Percentiles rank a stretch among this genome's conserved stretches.
These are phyloP conservation scores for Polymixis flavicincta DNA, from an alignment of 2,888 invertebrate species.

Conservation along the genomic window DNA sequence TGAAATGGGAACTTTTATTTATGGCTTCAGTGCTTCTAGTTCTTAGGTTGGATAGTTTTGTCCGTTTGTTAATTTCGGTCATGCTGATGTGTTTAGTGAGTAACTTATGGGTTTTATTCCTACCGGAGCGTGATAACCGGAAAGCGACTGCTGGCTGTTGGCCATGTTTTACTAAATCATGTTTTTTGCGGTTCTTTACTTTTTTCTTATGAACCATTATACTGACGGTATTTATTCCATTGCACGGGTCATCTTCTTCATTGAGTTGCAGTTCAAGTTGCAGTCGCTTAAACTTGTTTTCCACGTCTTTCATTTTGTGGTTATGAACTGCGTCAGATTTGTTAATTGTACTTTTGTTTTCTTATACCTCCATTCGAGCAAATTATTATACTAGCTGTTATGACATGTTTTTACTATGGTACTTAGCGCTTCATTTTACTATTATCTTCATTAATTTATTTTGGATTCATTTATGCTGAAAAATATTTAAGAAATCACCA, in stretches of 20 bases:
- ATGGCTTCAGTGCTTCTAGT: constrained; percentile 38
- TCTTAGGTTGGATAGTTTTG: neutral
- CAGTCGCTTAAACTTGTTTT: constrained; percentile 17
- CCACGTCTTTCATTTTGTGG: constrained; percentile 31
- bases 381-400: constrained; percentile 27
- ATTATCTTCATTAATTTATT: constrained; percentile 32
- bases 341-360: constrained; percentile 8
- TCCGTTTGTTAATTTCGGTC: constrained; percentile 20
- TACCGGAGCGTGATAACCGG: constrained; percentile 22
- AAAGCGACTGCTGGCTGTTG: constrained; percentile 30
- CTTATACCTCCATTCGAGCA: constrained; percentile 16
- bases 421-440: constrained; percentile 36
- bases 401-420: constrained; percentile 37
- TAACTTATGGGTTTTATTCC: constrained; percentile 1
- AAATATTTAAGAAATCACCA: constrained; percentile 27
- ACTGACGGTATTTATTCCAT: constrained; percentile 6
- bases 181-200: constrained; percentile 34
- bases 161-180: neutral
- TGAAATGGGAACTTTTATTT: neutral
- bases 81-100: constrained; percentile 35
- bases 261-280: constrained; percentile 11
- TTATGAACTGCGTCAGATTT: constrained; percentile 3
- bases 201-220: constrained; percentile 33
- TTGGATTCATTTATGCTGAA: constrained; percentile 41
- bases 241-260: neutral